A percentile compares a stretch with the other conserved stretches of the same genome.
Evolutionary conservation across 2,113 vertebrate species (phyloP).

Genomic region (Anolis carolinensis): DNA sequence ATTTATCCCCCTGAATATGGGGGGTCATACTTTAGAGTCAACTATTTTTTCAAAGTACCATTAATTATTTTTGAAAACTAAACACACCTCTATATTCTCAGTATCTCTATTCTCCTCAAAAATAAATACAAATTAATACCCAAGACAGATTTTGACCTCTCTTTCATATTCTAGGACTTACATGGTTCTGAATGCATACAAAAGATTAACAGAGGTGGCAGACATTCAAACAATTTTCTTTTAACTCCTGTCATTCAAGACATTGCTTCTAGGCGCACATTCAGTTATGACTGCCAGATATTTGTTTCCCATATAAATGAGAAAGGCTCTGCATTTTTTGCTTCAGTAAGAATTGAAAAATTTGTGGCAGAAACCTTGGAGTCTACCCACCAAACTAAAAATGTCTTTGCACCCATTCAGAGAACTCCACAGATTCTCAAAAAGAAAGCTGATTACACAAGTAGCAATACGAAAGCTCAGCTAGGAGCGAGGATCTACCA

Average conservation of each 20-base stretch:
- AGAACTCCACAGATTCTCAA: not conserved
- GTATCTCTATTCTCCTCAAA: not conserved
- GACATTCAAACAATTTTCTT: not conserved
- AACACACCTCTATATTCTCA: not conserved
- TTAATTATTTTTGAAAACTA: not conserved
- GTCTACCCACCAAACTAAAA: not conserved
- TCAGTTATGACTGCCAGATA: not conserved
- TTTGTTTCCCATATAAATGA: not conserved
- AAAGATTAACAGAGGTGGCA: conserved; percentile 12
- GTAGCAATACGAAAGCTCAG: too few relatives aligned
- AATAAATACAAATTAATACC: not conserved
- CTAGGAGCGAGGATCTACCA: not conserved
- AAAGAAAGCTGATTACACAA: not conserved
- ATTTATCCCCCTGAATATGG: too few relatives aligned
- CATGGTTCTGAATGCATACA: not conserved
- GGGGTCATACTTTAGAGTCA: too few relatives aligned
- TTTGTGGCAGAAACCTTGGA: not conserved
- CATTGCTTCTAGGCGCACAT: not conserved
- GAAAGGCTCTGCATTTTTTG: not conserved
- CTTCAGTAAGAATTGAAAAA: not conserved
- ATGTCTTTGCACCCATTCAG: not conserved
- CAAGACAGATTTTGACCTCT: conserved; percentile 19
- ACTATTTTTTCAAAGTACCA: too few relatives aligned
- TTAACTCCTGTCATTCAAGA: not conserved
- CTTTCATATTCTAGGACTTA: not conserved